These are phyloP conservation scores for Pachymerium ferrugineum DNA, from an alignment of 2,888 invertebrate species.

Conservation along the genomic window DNA sequence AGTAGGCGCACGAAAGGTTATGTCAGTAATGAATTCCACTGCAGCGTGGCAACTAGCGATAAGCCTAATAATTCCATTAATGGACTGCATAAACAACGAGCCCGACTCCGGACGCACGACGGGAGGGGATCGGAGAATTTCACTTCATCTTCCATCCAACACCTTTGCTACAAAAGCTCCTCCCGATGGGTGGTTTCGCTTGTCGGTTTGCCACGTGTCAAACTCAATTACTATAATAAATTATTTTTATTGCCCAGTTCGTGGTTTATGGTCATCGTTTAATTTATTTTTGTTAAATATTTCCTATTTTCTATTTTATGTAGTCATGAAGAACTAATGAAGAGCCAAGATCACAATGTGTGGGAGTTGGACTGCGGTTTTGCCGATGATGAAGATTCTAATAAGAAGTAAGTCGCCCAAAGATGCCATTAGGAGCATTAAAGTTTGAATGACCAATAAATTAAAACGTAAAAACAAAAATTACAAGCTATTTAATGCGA, in stretches of 20 bases:
- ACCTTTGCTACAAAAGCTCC: background rate
- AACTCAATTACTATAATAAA: background rate
- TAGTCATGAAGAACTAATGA: constrained; percentile 41
- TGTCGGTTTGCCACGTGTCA: constrained; percentile 3
- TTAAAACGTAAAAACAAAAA: too few species aligned
- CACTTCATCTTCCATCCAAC: too few species aligned
- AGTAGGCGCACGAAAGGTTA: constrained; percentile 17
- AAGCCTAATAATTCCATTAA: constrained; percentile 21
- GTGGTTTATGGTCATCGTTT: too few species aligned
- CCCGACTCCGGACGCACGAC: background rate
- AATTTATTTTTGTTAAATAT: background rate
- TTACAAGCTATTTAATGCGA: too few species aligned
- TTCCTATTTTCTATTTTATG: background rate
- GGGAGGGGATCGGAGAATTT: background rate
- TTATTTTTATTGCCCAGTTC: too few species aligned
- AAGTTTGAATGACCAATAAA: too few species aligned
- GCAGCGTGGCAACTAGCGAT: constrained; percentile 14
- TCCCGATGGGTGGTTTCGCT: background rate
- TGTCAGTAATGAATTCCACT: constrained; percentile 15
- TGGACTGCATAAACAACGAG: constrained; percentile 18
- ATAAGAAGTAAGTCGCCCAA: constrained; percentile 35
- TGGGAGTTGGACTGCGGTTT: constrained; percentile 40
- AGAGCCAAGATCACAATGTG: constrained; percentile 39
- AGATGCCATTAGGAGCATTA: too few species aligned
- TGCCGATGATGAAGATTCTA: constrained; percentile 35